A percentile compares a stretch with the other conserved stretches of the same genome.
These are phyloP conservation scores for Acropora yongei DNA, from an alignment of 64 coral and sea anemone genomes.

Conservation along the genomic window DNA sequence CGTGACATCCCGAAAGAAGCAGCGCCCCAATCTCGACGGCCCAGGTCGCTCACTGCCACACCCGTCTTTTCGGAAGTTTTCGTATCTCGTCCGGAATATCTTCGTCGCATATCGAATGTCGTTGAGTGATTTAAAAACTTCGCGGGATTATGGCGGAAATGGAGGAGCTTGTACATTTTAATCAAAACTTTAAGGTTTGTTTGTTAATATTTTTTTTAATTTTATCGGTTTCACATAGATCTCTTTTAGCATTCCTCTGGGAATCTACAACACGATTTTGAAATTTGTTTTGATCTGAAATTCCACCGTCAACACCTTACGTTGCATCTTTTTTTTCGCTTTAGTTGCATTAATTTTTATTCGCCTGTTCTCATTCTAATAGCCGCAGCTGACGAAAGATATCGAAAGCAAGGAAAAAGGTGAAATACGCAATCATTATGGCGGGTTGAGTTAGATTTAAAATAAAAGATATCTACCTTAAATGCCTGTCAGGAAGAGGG, in stretches of 20 bases:
- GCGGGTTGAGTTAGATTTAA: background rate
- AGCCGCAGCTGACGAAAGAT: background rate
- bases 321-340: background rate
- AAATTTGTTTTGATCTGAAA: too few species aligned
- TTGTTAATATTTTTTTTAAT: background rate
- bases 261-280: too few species aligned
- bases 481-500: background rate
- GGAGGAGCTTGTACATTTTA: constrained; percentile 55
- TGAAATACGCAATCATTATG: background rate
- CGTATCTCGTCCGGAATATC: background rate
- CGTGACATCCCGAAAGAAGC: too few species aligned
- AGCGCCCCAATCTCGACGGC: background rate
- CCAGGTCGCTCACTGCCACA: background rate
- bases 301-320: background rate
- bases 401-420: constrained; percentile 26
- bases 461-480: background rate
- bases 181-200: constrained; percentile 74
- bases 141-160: constrained; percentile 69
- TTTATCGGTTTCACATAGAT: too few species aligned
- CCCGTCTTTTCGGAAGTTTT: constrained; percentile 1
- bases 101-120: background rate
- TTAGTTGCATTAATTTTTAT: background rate
- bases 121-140: constrained; percentile 24
- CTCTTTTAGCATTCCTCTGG: too few species aligned
- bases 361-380: background rate